A percentile compares a stretch with the other conserved stretches of the same genome.
phyloP scores from a whole-genome alignment of 1,140 invertebrate species.

The Mamestra configurata region DNA sequence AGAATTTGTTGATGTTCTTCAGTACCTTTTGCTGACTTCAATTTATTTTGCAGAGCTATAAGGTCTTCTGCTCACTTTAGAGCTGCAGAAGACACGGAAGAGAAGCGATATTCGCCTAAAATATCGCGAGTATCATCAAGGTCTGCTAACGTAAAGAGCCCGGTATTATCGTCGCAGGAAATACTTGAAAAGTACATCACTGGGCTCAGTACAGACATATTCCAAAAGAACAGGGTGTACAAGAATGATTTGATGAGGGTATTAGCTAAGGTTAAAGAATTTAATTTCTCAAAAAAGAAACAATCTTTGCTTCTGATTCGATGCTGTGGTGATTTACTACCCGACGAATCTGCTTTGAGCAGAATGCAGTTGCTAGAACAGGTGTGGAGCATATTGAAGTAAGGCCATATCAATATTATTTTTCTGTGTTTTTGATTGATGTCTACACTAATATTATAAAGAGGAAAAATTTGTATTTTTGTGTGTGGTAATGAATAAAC shows the following conservation, averaged over 20 bases:
- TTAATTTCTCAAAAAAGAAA: conserved; percentile 76
- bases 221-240: conserved; percentile 81
- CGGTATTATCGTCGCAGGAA: conserved; percentile 66
- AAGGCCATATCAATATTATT: conserved; percentile 47
- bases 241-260: conserved; percentile 81
- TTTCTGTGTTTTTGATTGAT: not conserved
- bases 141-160: conserved; percentile 10
- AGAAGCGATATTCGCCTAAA: not conserved
- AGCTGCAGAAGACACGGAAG: not conserved
- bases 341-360: conserved; percentile 73
- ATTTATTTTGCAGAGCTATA: conserved; percentile 43
- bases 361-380: conserved; percentile 76
- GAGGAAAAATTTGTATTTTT: too few relatives aligned
- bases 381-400: conserved; percentile 79
- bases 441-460: too few relatives aligned
- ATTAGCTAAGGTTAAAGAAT: conserved; percentile 76
- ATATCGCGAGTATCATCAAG: not conserved
- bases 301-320: conserved; percentile 76
- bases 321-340: conserved; percentile 78
- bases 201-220: conserved; percentile 75
- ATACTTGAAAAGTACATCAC: conserved; percentile 78
- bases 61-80: not conserved
- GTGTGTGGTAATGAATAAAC: too few relatives aligned
- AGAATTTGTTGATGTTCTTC: not conserved
- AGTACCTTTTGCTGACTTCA: not conserved